Conservation (phyloP, 92 coral and sea anemone species). For the Heteractis magnifica region DNA sequence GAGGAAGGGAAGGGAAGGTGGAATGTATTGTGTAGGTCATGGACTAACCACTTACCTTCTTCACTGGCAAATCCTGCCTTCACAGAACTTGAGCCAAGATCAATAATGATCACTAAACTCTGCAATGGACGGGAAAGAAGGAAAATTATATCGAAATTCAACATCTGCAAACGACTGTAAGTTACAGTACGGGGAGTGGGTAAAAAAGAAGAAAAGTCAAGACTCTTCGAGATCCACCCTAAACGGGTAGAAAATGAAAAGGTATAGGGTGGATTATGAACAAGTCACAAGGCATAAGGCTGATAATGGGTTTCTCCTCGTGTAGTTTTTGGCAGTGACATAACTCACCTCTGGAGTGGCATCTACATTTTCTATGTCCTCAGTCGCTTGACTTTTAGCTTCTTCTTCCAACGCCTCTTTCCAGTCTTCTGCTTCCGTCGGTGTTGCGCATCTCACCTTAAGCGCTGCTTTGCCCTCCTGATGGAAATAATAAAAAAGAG, state of each 20-base stretch:
- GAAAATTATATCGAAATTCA: neutral
- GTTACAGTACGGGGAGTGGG: no score
- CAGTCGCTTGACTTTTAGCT: constrained; percentile 23
- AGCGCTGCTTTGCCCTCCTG: constrained; percentile 60
- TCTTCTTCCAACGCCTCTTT: constrained; percentile 78
- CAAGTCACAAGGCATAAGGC: no score
- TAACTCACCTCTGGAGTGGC: constrained; percentile 30
- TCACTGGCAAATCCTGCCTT: constrained; percentile 90
- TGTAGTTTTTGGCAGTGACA: neutral
- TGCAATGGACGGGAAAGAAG: constrained; percentile 2
- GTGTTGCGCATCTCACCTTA: constrained; percentile 71
- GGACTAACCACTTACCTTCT: constrained; percentile 57
- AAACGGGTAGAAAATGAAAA: no score
- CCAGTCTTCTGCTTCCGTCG: constrained; percentile 91
- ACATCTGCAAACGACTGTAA: no score
- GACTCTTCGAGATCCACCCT: no score
- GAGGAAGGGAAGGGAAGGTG: no score
- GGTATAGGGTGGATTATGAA: no score
- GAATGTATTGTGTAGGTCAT: no score
- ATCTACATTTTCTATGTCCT: constrained; percentile 29
- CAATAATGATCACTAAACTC: constrained; percentile 74
- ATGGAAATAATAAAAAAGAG: neutral
- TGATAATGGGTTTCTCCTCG: no score
- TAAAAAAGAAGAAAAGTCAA: no score
- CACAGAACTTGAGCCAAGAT: constrained; percentile 84